Percentiles rank a stretch among this genome's conserved stretches.
Evolutionary conservation across 2,113 vertebrate species (phyloP).

Genomic region (Tetraodon nigroviridis): DNA sequence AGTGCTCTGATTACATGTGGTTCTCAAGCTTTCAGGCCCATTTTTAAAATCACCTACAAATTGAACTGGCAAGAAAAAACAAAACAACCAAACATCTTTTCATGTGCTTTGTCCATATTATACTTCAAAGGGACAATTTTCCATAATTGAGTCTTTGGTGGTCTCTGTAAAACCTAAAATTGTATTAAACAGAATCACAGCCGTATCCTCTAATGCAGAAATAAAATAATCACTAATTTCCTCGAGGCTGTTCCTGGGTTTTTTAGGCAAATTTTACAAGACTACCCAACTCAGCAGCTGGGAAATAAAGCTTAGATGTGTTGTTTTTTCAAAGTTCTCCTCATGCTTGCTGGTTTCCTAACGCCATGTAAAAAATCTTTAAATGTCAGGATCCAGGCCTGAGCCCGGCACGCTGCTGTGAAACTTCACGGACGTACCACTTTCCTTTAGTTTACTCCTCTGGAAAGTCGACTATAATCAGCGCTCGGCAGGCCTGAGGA

Average conservation of each 20-base stretch:
- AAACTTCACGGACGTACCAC: too few relatives aligned
- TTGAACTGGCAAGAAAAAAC: background rate
- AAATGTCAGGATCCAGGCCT: too few relatives aligned
- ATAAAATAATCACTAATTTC: background rate
- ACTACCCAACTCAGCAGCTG: too few relatives aligned
- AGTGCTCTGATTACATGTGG: constrained; percentile 16
- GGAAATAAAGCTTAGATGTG: too few relatives aligned
- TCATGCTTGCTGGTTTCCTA: too few relatives aligned
- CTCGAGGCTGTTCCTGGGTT: too few relatives aligned
- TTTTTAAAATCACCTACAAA: constrained; percentile 28
- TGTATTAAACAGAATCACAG: background rate
- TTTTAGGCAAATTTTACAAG: too few relatives aligned
- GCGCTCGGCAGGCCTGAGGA: background rate
- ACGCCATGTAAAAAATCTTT: too few relatives aligned
- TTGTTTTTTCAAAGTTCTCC: too few relatives aligned
- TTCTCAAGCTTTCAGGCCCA: constrained; percentile 4
- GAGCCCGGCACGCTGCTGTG: too few relatives aligned
- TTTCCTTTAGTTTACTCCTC: too few relatives aligned
- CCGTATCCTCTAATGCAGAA: background rate
- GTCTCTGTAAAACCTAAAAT: background rate
- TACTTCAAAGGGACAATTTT: background rate
- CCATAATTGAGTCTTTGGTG: background rate
- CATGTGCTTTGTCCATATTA: background rate
- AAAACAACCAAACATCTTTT: background rate
- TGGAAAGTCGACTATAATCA: background rate